Conservation (phyloP, 2,797 vertebrate species). For the Mionectes olivaceus region DNA sequence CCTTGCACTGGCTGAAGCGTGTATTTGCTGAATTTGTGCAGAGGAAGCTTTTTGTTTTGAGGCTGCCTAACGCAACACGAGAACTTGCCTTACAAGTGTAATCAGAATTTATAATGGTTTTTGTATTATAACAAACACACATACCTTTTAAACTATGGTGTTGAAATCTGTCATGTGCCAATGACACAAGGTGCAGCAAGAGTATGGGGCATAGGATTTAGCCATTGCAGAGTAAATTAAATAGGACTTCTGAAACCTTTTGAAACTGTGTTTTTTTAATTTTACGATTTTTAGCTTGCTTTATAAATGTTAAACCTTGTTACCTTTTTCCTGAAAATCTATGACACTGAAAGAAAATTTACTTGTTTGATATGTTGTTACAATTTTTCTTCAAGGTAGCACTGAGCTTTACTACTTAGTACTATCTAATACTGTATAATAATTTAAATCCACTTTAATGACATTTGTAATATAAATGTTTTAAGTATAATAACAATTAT, state of each 20-base stretch:
- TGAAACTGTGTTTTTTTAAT: background rate
- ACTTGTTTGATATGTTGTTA: background rate
- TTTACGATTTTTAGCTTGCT: background rate
- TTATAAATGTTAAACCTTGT: background rate
- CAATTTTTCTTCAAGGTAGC: slow-evolving; percentile 24
- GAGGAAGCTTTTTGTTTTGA: background rate
- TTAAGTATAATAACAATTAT: slow-evolving; percentile 70
- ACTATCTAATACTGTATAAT: slow-evolving; percentile 31
- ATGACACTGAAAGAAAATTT: background rate
- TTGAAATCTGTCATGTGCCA: background rate
- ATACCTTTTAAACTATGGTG: background rate
- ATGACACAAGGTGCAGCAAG: background rate
- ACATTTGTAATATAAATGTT: slow-evolving; percentile 75
- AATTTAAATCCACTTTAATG: slow-evolving; percentile 68
- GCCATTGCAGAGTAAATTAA: background rate
- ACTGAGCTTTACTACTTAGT: slow-evolving; percentile 6
- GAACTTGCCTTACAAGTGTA: background rate
- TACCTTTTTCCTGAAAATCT: background rate
- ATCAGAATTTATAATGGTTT: background rate
- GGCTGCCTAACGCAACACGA: background rate
- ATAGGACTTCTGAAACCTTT: background rate
- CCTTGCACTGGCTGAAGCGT: background rate
- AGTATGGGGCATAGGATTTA: background rate
- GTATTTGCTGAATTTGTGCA: background rate
- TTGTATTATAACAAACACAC: background rate